Evolutionary conservation across 2,888 invertebrate genomes (phyloP).

Genomic region (Drosophila koepferae): DNA sequence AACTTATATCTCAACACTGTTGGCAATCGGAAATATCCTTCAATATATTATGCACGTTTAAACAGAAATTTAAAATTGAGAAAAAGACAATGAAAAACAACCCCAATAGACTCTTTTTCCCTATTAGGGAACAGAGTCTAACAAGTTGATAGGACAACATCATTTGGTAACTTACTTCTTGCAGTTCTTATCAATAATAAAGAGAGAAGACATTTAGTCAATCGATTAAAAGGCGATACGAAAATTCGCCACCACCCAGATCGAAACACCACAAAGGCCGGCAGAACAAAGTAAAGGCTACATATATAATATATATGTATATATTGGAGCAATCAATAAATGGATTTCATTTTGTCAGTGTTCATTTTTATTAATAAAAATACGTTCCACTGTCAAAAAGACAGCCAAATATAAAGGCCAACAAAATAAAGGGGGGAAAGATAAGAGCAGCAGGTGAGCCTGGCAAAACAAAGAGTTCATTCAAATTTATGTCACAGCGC

Average conservation of each 20-base stretch:
- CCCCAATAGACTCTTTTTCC: no score
- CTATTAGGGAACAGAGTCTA: no score
- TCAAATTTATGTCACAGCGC: background rate
- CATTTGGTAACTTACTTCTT: background rate
- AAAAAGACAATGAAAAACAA: no score
- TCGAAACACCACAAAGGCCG: conserved; percentile 15
- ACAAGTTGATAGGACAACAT: no score
- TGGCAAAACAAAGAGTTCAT: conserved; percentile 7
- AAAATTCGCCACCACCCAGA: conserved; percentile 15
- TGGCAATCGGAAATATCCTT: no score
- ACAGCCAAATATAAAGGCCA: conserved; percentile 55
- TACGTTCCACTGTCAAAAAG: conserved; percentile 64
- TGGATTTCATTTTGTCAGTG: no score
- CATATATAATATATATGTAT: no score
- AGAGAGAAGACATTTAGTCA: conserved; percentile 58
- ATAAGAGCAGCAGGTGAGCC: background rate
- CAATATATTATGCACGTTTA: no score
- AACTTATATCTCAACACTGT: no score
- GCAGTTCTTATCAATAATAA: background rate
- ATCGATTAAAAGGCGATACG: conserved; percentile 66
- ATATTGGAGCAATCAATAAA: no score
- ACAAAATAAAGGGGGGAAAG: conserved; percentile 12
- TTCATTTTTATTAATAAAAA: conserved; percentile 11
- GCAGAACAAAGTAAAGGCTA: conserved; percentile 6
- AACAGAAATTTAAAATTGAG: no score